phyloP scores from a whole-genome alignment of 2,797 vertebrate genomes.

The Tachyglossus aculeatus region DNA sequence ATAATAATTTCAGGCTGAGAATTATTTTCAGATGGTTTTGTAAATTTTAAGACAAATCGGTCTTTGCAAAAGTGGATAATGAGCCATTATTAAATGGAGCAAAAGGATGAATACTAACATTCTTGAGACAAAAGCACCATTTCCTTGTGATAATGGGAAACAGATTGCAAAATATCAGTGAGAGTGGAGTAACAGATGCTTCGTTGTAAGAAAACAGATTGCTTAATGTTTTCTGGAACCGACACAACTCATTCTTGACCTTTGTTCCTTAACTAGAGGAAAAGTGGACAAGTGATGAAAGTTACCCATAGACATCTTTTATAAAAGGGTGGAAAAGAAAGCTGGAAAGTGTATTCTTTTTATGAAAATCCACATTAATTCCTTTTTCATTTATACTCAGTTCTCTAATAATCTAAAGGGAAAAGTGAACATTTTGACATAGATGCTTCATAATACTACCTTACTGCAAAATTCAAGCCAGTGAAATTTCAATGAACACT shows the following conservation, averaged over 20 bases:
- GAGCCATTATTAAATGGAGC: not conserved
- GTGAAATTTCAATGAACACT: too few species aligned
- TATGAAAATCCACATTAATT: too few species aligned
- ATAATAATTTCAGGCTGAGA: not conserved
- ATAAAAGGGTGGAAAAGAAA: not conserved
- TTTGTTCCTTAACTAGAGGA: not conserved
- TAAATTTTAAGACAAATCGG: not conserved
- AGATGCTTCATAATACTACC: too few species aligned
- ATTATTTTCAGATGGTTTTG: not conserved
- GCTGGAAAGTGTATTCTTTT: not conserved
- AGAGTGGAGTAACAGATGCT: not conserved
- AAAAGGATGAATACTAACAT: not conserved
- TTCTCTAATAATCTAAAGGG: too few species aligned
- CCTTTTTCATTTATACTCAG: too few species aligned
- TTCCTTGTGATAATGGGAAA: not conserved
- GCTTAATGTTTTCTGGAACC: not conserved
- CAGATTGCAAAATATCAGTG: not conserved
- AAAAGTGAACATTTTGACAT: too few species aligned
- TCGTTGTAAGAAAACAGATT: not conserved
- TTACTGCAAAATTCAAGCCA: too few species aligned
- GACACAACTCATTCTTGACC: not conserved
- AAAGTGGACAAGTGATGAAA: constrained; percentile 11
- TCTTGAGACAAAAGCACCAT: not conserved
- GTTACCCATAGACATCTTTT: not conserved
- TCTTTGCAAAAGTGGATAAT: not conserved